These are phyloP conservation scores for Tribolium castaneum DNA, from an alignment of 1,140 invertebrate species.

Conservation along the genomic window DNA sequence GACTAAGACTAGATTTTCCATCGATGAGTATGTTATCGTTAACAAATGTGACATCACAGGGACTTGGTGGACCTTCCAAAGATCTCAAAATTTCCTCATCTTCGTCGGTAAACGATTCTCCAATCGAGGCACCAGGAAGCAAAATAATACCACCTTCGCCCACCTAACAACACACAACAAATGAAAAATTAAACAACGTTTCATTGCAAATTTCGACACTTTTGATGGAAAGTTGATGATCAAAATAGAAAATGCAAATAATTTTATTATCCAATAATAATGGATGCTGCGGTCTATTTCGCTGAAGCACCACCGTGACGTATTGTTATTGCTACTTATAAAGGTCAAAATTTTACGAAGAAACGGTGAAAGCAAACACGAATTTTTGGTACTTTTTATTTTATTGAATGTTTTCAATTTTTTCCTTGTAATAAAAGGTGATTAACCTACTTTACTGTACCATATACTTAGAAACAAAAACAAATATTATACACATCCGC, in stretches of 20 bases:
- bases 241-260: constrained; percentile 41
- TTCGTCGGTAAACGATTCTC: constrained; percentile 75
- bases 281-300: constrained; percentile 41
- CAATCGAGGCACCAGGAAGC: constrained; percentile 67
- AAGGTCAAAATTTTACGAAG: not conserved
- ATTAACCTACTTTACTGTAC: not conserved
- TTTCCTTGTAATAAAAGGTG: not conserved
- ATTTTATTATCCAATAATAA: constrained; percentile 44
- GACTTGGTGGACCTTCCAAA: constrained; percentile 77
- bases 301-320: constrained; percentile 5
- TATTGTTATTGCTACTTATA: not conserved
- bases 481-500: constrained; percentile 31
- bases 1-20: constrained; percentile 80
- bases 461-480: constrained; percentile 4
- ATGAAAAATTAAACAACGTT: not conserved
- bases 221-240: constrained; percentile 1
- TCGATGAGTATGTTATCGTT: constrained; percentile 92
- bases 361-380: constrained; percentile 29
- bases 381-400: no score
- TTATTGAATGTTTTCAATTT: no score
- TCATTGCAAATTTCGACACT: not conserved
- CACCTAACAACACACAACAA: constrained; percentile 66
- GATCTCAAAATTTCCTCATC: constrained; percentile 69
- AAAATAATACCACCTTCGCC: constrained; percentile 75
- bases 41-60: constrained; percentile 84